Conservation (phyloP, 2,797 vertebrate species). For the Trachurus trachurus region DNA sequence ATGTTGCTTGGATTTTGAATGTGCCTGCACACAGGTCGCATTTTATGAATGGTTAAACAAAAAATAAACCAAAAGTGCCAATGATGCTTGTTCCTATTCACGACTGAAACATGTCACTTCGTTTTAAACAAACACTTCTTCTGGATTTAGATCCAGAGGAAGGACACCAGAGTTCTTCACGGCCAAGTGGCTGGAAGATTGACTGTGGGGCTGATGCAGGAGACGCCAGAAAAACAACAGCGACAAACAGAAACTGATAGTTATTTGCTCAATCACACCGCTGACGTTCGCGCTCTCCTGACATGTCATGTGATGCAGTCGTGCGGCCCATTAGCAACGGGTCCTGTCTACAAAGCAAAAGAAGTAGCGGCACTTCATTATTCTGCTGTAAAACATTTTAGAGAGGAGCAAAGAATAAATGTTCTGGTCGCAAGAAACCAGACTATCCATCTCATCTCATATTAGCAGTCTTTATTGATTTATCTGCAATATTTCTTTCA, state of each 20-base stretch:
- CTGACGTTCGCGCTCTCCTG: neutral
- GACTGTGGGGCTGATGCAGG: neutral
- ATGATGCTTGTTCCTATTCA: neutral
- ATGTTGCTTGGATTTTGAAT: too few relatives aligned
- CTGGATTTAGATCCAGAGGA: neutral
- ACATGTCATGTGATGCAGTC: neutral
- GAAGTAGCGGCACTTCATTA: neutral
- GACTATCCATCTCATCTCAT: too few relatives aligned
- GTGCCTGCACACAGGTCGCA: neutral
- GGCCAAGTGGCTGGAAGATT: neutral
- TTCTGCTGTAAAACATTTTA: too few relatives aligned
- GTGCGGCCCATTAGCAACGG: neutral
- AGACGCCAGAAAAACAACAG: neutral
- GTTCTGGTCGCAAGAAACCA: too few relatives aligned
- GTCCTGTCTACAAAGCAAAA: neutral
- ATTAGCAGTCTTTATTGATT: neutral
- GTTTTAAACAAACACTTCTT: neutral
- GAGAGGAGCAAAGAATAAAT: too few relatives aligned
- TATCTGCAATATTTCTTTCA: neutral
- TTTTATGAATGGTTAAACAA: neutral
- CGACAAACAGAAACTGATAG: neutral
- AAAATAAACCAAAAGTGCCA: neutral
- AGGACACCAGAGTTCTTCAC: neutral
- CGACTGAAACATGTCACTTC: neutral
- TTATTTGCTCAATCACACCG: neutral